Percentiles rank a stretch among this genome's conserved stretches.
phyloP scores from a whole-genome alignment of 2,888 invertebrate species.

The Caenorhabditis panamensis region DNA sequence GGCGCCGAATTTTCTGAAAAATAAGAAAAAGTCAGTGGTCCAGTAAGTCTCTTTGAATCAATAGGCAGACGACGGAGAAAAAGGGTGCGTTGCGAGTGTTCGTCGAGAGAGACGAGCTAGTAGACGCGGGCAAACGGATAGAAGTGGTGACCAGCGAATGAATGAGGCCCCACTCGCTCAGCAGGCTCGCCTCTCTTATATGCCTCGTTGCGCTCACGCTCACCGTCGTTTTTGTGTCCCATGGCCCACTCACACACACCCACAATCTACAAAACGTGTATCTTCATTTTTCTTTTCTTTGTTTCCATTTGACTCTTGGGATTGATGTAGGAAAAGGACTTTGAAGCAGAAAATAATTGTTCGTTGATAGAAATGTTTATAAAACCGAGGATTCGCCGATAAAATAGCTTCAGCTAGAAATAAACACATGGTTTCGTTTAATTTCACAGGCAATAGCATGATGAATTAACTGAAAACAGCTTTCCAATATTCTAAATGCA shows the following conservation, averaged over 20 bases:
- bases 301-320: neutral
- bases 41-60: conserved; percentile 26
- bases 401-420: too few species aligned
- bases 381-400: too few species aligned
- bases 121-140: conserved; percentile 26
- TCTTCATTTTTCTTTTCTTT: neutral
- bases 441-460: neutral
- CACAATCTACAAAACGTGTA: conserved; percentile 6
- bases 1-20: conserved; percentile 18
- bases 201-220: conserved; percentile 48
- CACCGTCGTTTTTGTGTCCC: conserved; percentile 16
- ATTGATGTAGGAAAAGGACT: neutral
- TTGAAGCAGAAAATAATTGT: too few species aligned
- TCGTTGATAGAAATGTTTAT: neutral
- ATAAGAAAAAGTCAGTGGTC: neutral
- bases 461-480: neutral
- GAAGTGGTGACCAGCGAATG: conserved; percentile 50
- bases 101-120: conserved; percentile 24
- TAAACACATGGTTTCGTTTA: neutral
- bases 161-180: conserved; percentile 36
- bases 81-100: conserved; percentile 32
- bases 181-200: conserved; percentile 43
- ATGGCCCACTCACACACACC: neutral
- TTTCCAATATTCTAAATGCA: neutral
- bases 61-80: conserved; percentile 19